Evolutionary conservation across 2,888 invertebrate species (phyloP).

Genomic region (Calameuta idolon): DNA sequence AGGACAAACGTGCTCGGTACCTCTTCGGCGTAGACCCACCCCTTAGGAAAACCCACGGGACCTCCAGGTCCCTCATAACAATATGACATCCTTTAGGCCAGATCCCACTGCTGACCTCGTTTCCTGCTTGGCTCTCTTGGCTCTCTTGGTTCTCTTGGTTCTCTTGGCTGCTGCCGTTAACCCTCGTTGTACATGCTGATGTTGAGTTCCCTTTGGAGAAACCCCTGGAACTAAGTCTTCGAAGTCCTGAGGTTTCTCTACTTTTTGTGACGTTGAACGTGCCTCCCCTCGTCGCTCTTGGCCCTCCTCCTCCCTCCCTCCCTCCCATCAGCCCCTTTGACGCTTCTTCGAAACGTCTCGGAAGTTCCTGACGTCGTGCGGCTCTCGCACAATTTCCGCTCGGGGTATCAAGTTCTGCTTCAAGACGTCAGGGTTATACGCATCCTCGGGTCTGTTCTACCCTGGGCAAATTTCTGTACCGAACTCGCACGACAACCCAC

Average conservation of each 20-base stretch:
- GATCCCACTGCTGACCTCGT: background rate
- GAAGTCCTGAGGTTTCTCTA: background rate
- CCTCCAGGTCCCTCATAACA: background rate
- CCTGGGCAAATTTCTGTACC: background rate
- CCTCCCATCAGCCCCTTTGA: background rate
- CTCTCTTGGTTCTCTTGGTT: background rate
- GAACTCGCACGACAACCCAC: background rate
- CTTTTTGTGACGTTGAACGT: background rate
- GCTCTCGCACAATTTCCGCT: background rate
- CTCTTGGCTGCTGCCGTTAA: background rate
- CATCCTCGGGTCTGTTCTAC: background rate
- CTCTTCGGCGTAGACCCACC: background rate
- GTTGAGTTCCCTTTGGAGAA: background rate
- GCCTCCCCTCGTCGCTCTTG: background rate
- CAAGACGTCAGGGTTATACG: background rate
- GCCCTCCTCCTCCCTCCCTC: background rate
- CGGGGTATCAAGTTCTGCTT: background rate
- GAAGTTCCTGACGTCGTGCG: background rate
- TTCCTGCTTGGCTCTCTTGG: background rate
- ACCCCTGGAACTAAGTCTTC: background rate
- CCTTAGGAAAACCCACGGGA: background rate
- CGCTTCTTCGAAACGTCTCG: background rate
- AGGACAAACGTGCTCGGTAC: background rate
- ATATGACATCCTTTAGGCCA: background rate
- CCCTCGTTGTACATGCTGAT: background rate